These are phyloP conservation scores for Anolis sagrei DNA, from an alignment of 2,113 vertebrate genomes.

Conservation along the genomic window DNA sequence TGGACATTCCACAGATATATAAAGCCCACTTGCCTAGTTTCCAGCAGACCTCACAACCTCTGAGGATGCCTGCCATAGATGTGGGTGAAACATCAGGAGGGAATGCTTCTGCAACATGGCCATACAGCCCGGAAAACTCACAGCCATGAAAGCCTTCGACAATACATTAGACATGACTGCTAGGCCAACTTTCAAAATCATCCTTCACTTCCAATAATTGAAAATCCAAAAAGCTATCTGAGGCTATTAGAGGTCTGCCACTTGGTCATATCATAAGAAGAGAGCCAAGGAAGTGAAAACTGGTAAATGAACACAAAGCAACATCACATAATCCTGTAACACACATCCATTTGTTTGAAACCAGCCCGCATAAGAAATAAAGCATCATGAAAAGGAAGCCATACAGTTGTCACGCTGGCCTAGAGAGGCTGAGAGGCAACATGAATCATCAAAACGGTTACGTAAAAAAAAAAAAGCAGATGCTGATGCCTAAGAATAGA, in stretches of 20 bases:
- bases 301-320: background rate
- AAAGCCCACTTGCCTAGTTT: no score
- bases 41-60: no score
- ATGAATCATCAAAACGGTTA: slow-evolving; percentile 6
- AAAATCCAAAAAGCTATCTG: background rate
- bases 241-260: background rate
- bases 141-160: no score
- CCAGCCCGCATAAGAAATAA: background rate
- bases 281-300: background rate
- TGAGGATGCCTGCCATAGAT: no score
- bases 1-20: no score
- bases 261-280: background rate
- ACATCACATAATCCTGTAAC: background rate
- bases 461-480: background rate
- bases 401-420: background rate
- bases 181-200: background rate
- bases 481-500: background rate
- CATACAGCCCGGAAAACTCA: no score
- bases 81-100: no score
- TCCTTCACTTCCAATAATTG: background rate
- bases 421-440: background rate
- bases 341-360: background rate
- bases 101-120: no score
- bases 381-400: background rate
- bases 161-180: background rate